Base-by-base conservation (phyloP, 2,888 invertebrate species). In the Mythimna loreyi region DNA sequence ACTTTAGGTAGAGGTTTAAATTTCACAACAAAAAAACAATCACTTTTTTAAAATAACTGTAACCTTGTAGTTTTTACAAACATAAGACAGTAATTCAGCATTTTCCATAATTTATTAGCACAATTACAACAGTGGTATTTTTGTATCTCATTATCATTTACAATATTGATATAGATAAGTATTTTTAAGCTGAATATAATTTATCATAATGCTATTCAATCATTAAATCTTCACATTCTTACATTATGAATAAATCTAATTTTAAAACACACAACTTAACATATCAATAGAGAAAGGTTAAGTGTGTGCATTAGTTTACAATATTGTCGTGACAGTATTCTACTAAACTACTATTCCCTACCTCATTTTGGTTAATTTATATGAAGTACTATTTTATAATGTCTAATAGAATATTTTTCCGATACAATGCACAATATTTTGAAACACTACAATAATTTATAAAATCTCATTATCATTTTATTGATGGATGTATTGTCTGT, bases 251-350 rank as follows among this genome's bases (percentile, higher is more conserved):
- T 68, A 72, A 76, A 71, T 74, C 61, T 71, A 62, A 70, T 71
- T 77, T 64, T 21, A 68, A 62, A 61, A 78, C 78, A 81, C 80
- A 73, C 72, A 78, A 85, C 78, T 82, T 81, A 83, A 78, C 75
- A 75, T 82, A 72, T 74, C 75, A 72, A 69, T 78, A 70, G 69
- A 70, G 66, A 83, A 83, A 86, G 84, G 82, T 82, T 79, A 84
- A 76, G 61, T 67, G 69, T 85, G 83, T 84, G 81, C 86, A 85
- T 89, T 84, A 81, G 72, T 83, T 82, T 66, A 77, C 67, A 77
- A 71, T 67, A 71, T 74, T 75, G 57, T 77, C 66, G 66, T 68
- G 78, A 61, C 81, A 85, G 85, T 87, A 85, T 87, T 86, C 80
- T 67, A 84, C 64, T 75, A 77, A 79, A 76, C 71, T 72, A 65